Evolutionary conservation across 2,113 vertebrate species (phyloP).

Genomic region (Phodopus roborovskii): DNA sequence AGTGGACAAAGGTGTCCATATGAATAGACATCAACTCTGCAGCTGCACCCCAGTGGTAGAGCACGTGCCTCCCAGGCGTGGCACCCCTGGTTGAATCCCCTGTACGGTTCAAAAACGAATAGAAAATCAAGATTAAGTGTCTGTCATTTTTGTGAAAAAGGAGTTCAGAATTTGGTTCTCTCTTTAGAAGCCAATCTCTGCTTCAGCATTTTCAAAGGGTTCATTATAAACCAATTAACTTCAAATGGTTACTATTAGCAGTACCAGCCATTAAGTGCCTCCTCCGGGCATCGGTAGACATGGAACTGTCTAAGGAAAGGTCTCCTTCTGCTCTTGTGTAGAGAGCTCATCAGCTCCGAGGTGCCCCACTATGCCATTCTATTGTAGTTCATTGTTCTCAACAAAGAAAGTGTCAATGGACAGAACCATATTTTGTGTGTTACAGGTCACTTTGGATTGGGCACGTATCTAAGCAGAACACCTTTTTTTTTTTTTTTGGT

Average conservation of each 20-base stretch:
- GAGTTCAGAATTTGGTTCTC: slow-evolving; percentile 30
- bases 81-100: background rate
- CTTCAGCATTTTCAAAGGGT: slow-evolving; percentile 48
- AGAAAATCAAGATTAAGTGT: slow-evolving; percentile 43
- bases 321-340: slow-evolving; percentile 53
- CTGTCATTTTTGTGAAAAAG: slow-evolving; percentile 4
- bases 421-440: slow-evolving; percentile 58
- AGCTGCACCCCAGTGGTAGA: no score
- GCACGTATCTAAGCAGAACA: slow-evolving; percentile 61
- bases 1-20: slow-evolving; percentile 14
- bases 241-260: slow-evolving; percentile 61
- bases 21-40: slow-evolving; percentile 18
- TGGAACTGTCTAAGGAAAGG: slow-evolving; percentile 53
- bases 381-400: slow-evolving; percentile 70
- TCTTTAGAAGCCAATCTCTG: slow-evolving; percentile 11
- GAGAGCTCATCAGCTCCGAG: slow-evolving; percentile 49
- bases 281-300: slow-evolving; percentile 32
- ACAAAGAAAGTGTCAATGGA: slow-evolving; percentile 70
- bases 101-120: background rate
- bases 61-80: no score
- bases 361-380: slow-evolving; percentile 44
- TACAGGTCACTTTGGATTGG: slow-evolving; percentile 62
- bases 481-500: slow-evolving; percentile 56
- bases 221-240: slow-evolving; percentile 71
- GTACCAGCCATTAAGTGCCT: slow-evolving; percentile 57